Percentiles rank a stretch among this genome's conserved stretches.
These are phyloP conservation scores for Pangasius mekongensis DNA, from an alignment of 2,797 vertebrate genomes.

Conservation along the genomic window DNA sequence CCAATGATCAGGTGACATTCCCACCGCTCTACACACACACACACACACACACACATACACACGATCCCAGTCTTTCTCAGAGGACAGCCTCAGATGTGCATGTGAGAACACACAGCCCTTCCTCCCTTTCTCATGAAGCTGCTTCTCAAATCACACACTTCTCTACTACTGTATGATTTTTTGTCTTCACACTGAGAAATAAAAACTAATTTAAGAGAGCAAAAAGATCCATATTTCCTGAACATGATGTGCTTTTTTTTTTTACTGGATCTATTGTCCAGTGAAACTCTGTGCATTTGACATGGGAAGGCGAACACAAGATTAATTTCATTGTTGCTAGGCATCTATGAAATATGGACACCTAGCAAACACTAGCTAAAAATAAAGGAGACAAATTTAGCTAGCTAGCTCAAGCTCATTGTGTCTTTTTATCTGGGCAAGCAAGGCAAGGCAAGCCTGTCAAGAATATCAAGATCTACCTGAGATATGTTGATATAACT, in stretches of 20 bases:
- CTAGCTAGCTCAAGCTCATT: not conserved
- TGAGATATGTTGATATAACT: not conserved
- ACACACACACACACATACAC: slow-evolving; percentile 27
- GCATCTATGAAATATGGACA: not conserved
- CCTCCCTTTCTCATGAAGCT: not conserved
- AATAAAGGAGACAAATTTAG: not conserved
- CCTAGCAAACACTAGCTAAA: not conserved
- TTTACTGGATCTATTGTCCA: not conserved
- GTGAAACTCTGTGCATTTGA: not conserved
- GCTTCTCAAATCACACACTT: slow-evolving; percentile 2
- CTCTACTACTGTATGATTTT: not conserved
- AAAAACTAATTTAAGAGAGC: not conserved
- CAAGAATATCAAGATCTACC: not conserved
- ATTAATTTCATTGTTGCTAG: not conserved
- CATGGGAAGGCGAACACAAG: not conserved
- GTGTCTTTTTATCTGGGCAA: not conserved
- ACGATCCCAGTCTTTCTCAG: slow-evolving; percentile 28
- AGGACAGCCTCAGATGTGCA: slow-evolving; percentile 16
- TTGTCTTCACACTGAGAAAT: too few species aligned
- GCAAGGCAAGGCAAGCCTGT: not conserved
- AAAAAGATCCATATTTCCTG: not conserved
- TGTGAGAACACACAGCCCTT: not conserved
- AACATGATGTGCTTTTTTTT: not conserved
- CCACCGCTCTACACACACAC: slow-evolving; percentile 49
- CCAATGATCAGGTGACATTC: slow-evolving; percentile 75